Conservation (phyloP, 2,888 invertebrate species). For the Cephus spinipes region DNA sequence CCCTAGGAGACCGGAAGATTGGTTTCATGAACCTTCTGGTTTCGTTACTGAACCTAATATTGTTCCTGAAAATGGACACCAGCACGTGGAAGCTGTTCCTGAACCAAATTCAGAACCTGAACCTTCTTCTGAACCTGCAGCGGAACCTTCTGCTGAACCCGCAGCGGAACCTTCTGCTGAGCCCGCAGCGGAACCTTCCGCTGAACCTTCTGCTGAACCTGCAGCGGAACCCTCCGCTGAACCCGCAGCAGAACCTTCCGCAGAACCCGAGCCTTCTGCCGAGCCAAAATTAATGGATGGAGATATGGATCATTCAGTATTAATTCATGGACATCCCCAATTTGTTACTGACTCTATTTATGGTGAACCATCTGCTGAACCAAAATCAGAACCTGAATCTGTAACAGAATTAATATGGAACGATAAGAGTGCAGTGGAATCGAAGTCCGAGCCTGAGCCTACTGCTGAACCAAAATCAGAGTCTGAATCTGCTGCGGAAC, state of each 20-base stretch:
- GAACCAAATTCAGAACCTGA: conserved; percentile 38
- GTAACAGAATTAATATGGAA: conserved; percentile 57
- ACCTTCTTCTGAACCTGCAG: conserved; percentile 50
- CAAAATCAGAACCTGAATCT: conserved; percentile 35
- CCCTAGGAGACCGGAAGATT: conserved; percentile 39
- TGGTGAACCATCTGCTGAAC: conserved; percentile 55
- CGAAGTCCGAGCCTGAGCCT: conserved; percentile 26
- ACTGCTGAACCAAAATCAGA: conserved; percentile 25
- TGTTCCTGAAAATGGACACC: conserved; percentile 35
- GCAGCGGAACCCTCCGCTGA: conserved; percentile 33
- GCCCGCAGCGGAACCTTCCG: conserved; percentile 37
- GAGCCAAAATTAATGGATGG: conserved; percentile 37
- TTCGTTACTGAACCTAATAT: conserved; percentile 28
- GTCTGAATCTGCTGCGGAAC: conserved; percentile 28
- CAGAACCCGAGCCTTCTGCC: conserved; percentile 29
- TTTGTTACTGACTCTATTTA: conserved; percentile 47
- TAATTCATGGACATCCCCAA: conserved; percentile 45
- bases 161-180: conserved; percentile 38
- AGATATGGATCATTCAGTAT: no score
- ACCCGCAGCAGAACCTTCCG: conserved; percentile 42
- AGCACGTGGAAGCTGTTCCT: conserved; percentile 37
- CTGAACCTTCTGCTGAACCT: conserved; percentile 21
- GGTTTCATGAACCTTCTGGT: conserved; percentile 33
- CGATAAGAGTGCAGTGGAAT: conserved; percentile 36
- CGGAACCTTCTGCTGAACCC: conserved; percentile 42